Evolutionary conservation across 2,113 vertebrate genomes (phyloP).

Genomic region (Gallinago paraguaiae): DNA sequence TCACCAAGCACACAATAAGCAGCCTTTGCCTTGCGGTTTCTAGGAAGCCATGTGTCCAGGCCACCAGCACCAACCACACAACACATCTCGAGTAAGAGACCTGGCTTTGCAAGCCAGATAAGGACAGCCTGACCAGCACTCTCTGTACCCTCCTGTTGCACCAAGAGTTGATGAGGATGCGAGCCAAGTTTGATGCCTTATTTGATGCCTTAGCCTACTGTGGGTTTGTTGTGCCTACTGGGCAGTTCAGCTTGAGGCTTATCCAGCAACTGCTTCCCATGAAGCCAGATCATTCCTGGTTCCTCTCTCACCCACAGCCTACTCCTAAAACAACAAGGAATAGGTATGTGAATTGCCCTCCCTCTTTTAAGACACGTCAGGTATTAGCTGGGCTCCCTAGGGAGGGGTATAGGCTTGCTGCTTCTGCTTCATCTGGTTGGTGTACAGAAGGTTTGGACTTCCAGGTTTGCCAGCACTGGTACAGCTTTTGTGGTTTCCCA

Average conservation of each 20-base stretch:
- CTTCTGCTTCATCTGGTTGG: not conserved
- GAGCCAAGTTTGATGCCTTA: not conserved
- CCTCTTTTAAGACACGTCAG: not conserved
- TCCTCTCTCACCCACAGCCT: not conserved
- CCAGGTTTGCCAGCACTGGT: not conserved
- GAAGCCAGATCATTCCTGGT: not conserved
- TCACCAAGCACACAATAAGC: not conserved
- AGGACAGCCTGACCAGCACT: not conserved
- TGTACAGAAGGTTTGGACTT: not conserved
- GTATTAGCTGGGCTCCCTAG: not conserved
- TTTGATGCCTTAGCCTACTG: not conserved
- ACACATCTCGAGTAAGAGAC: not conserved
- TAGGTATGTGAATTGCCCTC: fast-evolving
- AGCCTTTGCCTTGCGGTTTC: not conserved
- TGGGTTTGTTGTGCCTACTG: not conserved
- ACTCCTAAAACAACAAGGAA: not conserved
- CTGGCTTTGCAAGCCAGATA: not conserved
- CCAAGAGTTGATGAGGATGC: not conserved
- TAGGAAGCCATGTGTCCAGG: not conserved
- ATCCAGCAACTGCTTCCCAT: not conserved
- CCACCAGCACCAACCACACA: not conserved
- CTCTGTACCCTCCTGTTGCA: not conserved
- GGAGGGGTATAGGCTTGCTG: not conserved
- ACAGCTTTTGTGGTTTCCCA: not conserved
- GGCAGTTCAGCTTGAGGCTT: not conserved